Base-by-base conservation (phyloP, 2,888 invertebrate species). In the Caenorhabditis virilis region DNA sequence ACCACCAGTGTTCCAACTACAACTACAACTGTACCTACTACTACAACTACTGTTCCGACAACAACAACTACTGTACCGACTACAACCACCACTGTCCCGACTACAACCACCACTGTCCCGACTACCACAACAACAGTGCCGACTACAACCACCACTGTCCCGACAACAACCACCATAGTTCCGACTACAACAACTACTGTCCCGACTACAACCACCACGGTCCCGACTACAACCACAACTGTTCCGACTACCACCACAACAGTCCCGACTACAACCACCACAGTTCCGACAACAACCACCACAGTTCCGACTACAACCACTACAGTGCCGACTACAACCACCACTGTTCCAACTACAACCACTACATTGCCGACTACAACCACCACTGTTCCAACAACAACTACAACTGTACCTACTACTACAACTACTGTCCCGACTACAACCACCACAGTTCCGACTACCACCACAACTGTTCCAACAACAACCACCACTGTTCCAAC, bases 231-330 rank as follows among this genome's bases (percentile, higher is more conserved):
- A 4, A 52, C 52, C 11, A 52, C 52, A 27, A 52, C 52, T 5
- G 41, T 20, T 16, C 13, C 42, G 15, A 52, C 52, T 15, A 52
- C 52, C 6, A 52, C 52, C 2, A 36, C 36, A n/a, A n/a, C 42
- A 2, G 41, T 23, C 2, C 13, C 43, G 23, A 58, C 51, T 16
- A 51, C 58, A 2, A 58, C 58, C 7, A 51, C 51, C 2, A 41
- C n/a, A 1, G 25, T 35, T 11, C 41, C 41, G 16, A 58, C 50
- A 3, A 43, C 57, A 2, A 57, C 57, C 22, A 57, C 51, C 5
- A 52, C 51, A 2, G 43, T 13, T 9, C 7, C 18, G 13, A 52
- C 51, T 1, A 22, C 51, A 1, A 52, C 45, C 1, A 53, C 53
- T 16, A 52, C 52, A 11, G 47, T 36, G 36, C 30, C 35, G 11